Base-by-base conservation (phyloP, 2,797 vertebrate species). In the Falco rusticolus region DNA sequence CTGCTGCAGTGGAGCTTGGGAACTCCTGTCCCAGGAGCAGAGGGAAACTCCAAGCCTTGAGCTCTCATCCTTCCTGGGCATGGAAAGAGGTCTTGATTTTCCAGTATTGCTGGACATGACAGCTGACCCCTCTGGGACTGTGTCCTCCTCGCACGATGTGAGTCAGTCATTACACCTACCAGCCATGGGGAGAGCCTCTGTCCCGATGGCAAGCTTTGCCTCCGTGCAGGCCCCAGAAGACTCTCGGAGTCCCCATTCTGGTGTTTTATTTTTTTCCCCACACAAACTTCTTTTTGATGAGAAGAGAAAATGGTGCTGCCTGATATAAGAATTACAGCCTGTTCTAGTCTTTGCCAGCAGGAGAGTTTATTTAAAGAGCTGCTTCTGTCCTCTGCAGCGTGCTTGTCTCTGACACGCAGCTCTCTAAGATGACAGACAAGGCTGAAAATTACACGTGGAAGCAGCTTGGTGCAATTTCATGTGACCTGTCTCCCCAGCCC, bases 361-460 rank as follows among this genome's bases (percentile, higher is more conserved):
- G 53, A 74, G 85, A 78, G 61, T 87, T 94, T 97, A 91, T 96
- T 87, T 96, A 89, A 95, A 94, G 81, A 94, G 61, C 84, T 94
- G 57, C 92, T 61, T 91, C 92, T 89, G 64, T 94, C 81, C 78
- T 97, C 89, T 93, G 75, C 75, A 95, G 78, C 5, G 1, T 84
- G 95, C 75, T 84, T 59, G 65, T 93, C 71, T 61, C 81, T 1
- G 14, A 60, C 78, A 92, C 13, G 2, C 60, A 80, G 81, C 86
- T 92, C 70, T 92, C 71, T 51, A 61, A 87, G 50, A 92, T 85
- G 92, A 95, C 95, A 96, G 93, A 93, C 94, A 89, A 78, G 65
- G 59, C 84, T 96, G 89, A 95, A 96, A 97, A 96, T 95, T 95
- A 91, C 57, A 78, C 7, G 29, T 89, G 50, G 75, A 83, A 94